phyloP scores from a whole-genome alignment of 2,113 vertebrate genomes.

The Canis aureus region DNA sequence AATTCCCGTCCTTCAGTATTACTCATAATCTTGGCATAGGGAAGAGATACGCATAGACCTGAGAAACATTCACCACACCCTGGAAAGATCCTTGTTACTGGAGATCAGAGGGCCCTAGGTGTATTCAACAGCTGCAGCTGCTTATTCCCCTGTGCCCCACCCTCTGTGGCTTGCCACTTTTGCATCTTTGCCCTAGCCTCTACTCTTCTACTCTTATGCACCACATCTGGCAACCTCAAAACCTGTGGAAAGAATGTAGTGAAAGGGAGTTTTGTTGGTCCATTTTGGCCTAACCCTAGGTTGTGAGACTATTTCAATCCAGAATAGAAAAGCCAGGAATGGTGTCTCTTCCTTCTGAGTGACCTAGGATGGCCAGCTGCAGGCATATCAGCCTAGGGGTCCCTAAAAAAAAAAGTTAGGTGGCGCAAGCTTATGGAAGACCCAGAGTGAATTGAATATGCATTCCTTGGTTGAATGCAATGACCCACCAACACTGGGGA shows the following conservation, averaged over 20 bases:
- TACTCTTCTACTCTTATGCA: not conserved
- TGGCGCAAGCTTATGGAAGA: not conserved
- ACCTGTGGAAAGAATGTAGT: not conserved
- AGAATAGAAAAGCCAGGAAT: not conserved
- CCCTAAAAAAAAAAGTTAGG: not conserved
- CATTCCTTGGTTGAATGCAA: not conserved
- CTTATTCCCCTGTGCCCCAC: not conserved
- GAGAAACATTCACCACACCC: slow-evolving; percentile 72
- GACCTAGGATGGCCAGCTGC: too few relatives aligned
- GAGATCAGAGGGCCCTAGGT: slow-evolving; percentile 30
- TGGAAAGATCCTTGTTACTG: slow-evolving; percentile 73
- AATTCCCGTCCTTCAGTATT: slow-evolving; percentile 67
- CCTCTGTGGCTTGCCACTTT: not conserved
- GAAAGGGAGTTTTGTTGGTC: not conserved
- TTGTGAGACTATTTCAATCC: not conserved
- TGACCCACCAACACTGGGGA: too few relatives aligned
- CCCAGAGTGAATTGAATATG: not conserved
- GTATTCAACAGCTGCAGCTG: not conserved
- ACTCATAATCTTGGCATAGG: slow-evolving; percentile 39
- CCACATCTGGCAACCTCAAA: not conserved
- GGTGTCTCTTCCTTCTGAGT: not conserved
- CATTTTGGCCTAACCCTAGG: not conserved
- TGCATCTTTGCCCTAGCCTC: not conserved
- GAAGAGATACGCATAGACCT: slow-evolving; percentile 69
- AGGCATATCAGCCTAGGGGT: not conserved